Evolutionary conservation across 2,888 invertebrate genomes (phyloP).

Genomic region (Limnephilus lunatus): DNA sequence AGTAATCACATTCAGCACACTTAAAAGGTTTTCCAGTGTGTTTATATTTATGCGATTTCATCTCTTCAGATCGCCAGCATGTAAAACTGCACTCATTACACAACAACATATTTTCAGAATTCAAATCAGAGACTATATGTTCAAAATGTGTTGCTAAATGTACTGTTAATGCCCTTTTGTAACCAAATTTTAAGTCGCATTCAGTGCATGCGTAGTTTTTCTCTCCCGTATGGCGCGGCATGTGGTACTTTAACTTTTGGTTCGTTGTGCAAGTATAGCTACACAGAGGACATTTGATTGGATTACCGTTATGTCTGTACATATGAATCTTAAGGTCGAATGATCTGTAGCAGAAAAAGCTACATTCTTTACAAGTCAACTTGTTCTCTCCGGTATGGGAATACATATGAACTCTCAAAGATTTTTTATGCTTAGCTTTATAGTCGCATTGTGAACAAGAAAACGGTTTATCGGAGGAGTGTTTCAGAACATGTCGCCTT

Average conservation of each 20-base stretch:
- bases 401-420: not conserved
- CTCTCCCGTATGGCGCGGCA: not conserved
- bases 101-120: not conserved
- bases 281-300: not conserved
- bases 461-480: not conserved
- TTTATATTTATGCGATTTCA: not conserved
- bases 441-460: not conserved
- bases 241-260: not conserved
- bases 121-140: not conserved
- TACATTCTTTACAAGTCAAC: not conserved
- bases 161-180: not conserved
- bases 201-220: not conserved
- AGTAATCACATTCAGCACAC: not conserved
- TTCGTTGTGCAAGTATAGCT: not conserved
- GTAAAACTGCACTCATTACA: not conserved
- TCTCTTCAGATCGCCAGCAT: not conserved
- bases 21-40: not conserved
- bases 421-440: not conserved
- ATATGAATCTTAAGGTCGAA: not conserved
- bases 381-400: not conserved
- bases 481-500: not conserved
- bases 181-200: not conserved
- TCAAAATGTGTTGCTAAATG: not conserved
- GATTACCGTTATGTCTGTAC: not conserved
- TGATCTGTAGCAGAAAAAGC: not conserved